phyloP scores from a whole-genome alignment of 2,797 vertebrate species.

The Etheostoma nigrum region DNA sequence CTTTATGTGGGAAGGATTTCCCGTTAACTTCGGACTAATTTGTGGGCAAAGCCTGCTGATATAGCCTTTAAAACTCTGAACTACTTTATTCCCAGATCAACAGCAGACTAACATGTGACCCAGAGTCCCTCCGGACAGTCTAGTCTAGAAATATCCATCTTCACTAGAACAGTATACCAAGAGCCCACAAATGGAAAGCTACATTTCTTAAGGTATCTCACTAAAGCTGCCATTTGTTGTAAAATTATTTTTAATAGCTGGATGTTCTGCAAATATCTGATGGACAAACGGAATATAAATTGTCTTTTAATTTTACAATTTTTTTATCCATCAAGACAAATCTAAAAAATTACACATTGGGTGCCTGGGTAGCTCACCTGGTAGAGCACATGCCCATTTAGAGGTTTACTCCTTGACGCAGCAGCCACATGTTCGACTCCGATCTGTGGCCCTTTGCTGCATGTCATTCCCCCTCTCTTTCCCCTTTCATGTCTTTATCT shows the following conservation, averaged over 20 bases:
- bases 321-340: background rate
- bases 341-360: background rate
- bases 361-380: too few relatives aligned
- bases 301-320: background rate
- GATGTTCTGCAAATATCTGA: background rate
- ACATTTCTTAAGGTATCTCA: background rate
- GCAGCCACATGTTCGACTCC: too few relatives aligned
- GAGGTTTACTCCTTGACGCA: too few relatives aligned
- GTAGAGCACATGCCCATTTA: too few relatives aligned
- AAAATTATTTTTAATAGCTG: background rate
- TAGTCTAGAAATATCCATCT: background rate
- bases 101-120: conserved; percentile 14
- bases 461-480: too few relatives aligned
- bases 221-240: background rate
- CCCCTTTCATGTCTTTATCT: too few relatives aligned
- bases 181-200: background rate
- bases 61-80: conserved; percentile 11
- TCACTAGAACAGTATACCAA: background rate
- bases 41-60: background rate
- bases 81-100: conserved; percentile 38
- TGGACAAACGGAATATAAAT: background rate
- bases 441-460: too few relatives aligned
- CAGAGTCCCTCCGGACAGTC: conserved; percentile 17
- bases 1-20: background rate
- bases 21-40: conserved; percentile 19